These are phyloP conservation scores for Limnephilus rhombicus DNA, from an alignment of 2,888 invertebrate genomes.

Conservation along the genomic window DNA sequence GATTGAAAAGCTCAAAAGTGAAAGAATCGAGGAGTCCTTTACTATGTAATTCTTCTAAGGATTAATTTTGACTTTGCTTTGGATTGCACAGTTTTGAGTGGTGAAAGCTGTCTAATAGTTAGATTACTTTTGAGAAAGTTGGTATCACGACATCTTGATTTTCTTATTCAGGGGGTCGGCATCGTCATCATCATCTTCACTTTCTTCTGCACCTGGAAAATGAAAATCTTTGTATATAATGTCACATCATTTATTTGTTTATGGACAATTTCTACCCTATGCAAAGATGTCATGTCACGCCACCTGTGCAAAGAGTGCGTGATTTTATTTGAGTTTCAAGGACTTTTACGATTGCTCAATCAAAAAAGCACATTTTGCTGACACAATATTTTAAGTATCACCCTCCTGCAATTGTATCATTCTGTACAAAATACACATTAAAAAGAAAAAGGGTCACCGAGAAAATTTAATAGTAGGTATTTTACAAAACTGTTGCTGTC, in stretches of 20 bases:
- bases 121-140: neutral
- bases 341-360: neutral
- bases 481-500: too few relatives aligned
- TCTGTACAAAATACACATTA: too few relatives aligned
- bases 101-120: neutral
- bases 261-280: too few relatives aligned
- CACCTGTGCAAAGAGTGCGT: too few relatives aligned
- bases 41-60: neutral
- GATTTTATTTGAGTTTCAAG: neutral
- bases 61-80: neutral
- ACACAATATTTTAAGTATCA: too few relatives aligned
- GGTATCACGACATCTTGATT: slow-evolving; percentile 51
- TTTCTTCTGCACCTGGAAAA: slow-evolving; percentile 50
- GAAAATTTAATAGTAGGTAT: too few relatives aligned
- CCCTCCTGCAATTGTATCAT: too few relatives aligned
- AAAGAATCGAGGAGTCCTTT: neutral
- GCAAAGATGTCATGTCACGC: too few relatives aligned
- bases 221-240: neutral
- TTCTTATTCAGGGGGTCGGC: slow-evolving; percentile 53
- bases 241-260: neutral
- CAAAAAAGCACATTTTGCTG: neutral
- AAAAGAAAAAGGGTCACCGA: too few relatives aligned
- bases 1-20: neutral
- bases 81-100: neutral
- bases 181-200: slow-evolving; percentile 54